Evolutionary conservation across 2,113 vertebrate species (phyloP), one percentile per base, ranked within the genome.

Genomic region (Colinus virginianus): DNA sequence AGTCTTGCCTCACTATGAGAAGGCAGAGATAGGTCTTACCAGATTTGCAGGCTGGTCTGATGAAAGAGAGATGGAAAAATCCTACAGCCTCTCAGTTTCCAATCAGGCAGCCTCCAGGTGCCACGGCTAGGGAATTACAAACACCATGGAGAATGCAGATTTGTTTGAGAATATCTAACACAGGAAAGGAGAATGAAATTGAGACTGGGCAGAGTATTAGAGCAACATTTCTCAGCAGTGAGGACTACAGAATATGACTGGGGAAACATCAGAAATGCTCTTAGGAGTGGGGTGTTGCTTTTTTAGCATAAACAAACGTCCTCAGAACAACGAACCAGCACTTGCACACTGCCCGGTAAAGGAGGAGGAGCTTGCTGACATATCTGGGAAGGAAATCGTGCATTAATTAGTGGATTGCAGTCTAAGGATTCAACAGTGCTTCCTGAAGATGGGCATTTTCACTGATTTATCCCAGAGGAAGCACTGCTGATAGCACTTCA

Each of bases 281-380:
- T 25, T 85, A 32, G 0, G 0, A 26, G 2, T 9, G 20, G 17
- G 46, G 25, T 46, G 19, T 40, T 49, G 12, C 25, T 49, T 23
- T 38, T 38, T 53, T 53, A 28, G 7, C 26, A 53, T 13, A 53
- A 59, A 59, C n/a, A 59, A 59, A 49, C 48, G 23, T 11, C 48
- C 48, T 22, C 9, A 19, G 17, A 55, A 55, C 53, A 56, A 30
- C 30, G 78, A 15, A 9, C 7, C 15, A 19, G 71, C 36, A 14
- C 23, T 6, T 51, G 20, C 8, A 3, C 8, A 6, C 1, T 6
- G 32, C 30, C 49, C 26, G 38, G 2, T 13, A 36, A 71, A 62
- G 13, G 28, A 72, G 69, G 26, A 77, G 21, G 5, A 9, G 13
- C 17, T 61, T 79, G 5, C 28, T 46, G 43, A 30, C 18, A 14